These are phyloP conservation scores for Drosophila melanica DNA, from an alignment of 1,140 invertebrate species.

Conservation along the genomic window DNA sequence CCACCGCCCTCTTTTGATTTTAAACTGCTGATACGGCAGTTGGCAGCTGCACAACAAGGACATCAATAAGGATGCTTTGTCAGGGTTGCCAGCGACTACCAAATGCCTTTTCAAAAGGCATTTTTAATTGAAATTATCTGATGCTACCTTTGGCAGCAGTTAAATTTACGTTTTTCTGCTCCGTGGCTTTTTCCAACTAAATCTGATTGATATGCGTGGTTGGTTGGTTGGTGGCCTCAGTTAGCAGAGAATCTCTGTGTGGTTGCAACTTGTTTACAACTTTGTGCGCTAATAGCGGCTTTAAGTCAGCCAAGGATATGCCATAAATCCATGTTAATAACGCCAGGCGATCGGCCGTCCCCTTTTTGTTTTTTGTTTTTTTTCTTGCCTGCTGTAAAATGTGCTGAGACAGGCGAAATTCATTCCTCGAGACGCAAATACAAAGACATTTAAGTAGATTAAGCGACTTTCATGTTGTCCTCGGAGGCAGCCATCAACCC, in stretches of 20 bases:
- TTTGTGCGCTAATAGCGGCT: slow-evolving; percentile 68
- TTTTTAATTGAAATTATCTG: slow-evolving; percentile 82
- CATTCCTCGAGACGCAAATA: slow-evolving; percentile 37
- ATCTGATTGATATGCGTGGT: slow-evolving; percentile 47
- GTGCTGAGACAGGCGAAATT: slow-evolving; percentile 29
- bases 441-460: slow-evolving; percentile 83
- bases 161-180: slow-evolving; percentile 70
- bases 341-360: slow-evolving; percentile 17
- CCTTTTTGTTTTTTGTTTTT: slow-evolving; percentile 2
- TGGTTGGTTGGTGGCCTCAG: background rate
- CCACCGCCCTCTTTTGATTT: slow-evolving; percentile 47
- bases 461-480: slow-evolving; percentile 78
- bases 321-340: slow-evolving; percentile 82
- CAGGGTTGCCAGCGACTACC: slow-evolving; percentile 62
- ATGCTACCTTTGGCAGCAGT: slow-evolving; percentile 57
- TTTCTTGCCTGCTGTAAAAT: slow-evolving; percentile 23
- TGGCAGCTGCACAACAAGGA: slow-evolving; percentile 50
- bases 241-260: background rate
- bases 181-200: slow-evolving; percentile 51
- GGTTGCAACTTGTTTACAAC: slow-evolving; percentile 67
- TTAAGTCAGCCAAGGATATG: slow-evolving; percentile 71
- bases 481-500: slow-evolving; percentile 58
- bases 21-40: slow-evolving; percentile 75
- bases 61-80: slow-evolving; percentile 70
- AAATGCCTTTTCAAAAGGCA: slow-evolving; percentile 70